Conservation (phyloP, 2,797 vertebrate species). For the Cyclopterus lumpus region DNA sequence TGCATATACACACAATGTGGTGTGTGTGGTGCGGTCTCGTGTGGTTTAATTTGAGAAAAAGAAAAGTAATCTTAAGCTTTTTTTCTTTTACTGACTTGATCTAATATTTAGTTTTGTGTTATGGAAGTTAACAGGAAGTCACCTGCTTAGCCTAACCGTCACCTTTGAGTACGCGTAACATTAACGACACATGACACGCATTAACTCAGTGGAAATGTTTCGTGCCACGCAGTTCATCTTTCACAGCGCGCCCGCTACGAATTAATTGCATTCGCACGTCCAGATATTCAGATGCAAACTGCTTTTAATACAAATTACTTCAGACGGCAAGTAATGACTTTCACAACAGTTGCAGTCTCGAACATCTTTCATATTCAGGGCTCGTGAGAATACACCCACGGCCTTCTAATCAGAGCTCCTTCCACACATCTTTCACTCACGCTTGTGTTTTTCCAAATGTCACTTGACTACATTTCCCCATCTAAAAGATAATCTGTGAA, state of each 20-base stretch:
- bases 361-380: constrained; percentile 71
- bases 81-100: constrained; percentile 43
- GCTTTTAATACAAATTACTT: constrained; percentile 81
- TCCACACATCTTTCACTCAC: constrained; percentile 39
- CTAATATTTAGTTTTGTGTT: constrained; percentile 49
- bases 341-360: constrained; percentile 65
- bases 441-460: constrained; percentile 62
- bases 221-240: constrained; percentile 75
- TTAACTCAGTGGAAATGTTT: constrained; percentile 69
- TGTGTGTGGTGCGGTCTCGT: neutral
- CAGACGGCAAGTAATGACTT: constrained; percentile 80
- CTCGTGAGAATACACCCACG: constrained; percentile 72
- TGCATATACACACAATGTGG: neutral
- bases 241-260: constrained; percentile 68
- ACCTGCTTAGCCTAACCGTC: constrained; percentile 58
- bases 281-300: constrained; percentile 73
- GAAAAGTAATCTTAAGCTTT: constrained; percentile 38
- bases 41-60: neutral
- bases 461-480: constrained; percentile 32
- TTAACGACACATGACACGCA: constrained; percentile 72
- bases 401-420: constrained; percentile 70
- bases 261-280: constrained; percentile 76
- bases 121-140: constrained; percentile 57
- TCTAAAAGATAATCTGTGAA: constrained; percentile 43
- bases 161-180: constrained; percentile 64